A percentile compares a stretch with the other conserved stretches of the same genome.
Evolutionary conservation across 2,113 vertebrate species (phyloP).

Genomic region (Pituophis catenifer): DNA sequence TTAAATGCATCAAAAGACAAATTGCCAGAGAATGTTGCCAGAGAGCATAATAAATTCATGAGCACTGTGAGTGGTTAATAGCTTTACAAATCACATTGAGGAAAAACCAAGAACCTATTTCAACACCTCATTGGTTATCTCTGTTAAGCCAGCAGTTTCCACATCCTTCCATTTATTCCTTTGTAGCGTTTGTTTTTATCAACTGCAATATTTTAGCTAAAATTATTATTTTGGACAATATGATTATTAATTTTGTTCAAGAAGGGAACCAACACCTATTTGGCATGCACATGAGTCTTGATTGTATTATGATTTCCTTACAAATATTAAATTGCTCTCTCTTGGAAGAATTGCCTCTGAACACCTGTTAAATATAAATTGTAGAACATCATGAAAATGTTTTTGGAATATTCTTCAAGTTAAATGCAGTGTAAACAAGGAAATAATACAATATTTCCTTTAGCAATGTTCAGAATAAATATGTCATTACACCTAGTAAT

Average conservation of each 20-base stretch:
- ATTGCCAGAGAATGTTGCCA: slow-evolving; percentile 44
- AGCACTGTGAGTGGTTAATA: slow-evolving; percentile 49
- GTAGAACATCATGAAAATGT: slow-evolving; percentile 37
- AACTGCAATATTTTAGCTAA: slow-evolving; percentile 44
- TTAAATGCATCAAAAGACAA: slow-evolving; percentile 41
- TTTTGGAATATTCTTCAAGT: slow-evolving; percentile 44
- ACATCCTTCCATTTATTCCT: slow-evolving; percentile 28
- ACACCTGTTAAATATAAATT: slow-evolving; percentile 44
- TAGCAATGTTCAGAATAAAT: slow-evolving; percentile 54
- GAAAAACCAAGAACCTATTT: slow-evolving; percentile 38
- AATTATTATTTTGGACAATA: slow-evolving; percentile 6
- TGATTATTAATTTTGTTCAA: slow-evolving; percentile 30
- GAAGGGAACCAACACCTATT: slow-evolving; percentile 29
- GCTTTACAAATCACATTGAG: slow-evolving; percentile 45
- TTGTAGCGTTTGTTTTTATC: slow-evolving; percentile 16
- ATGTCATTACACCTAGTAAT: slow-evolving; percentile 29
- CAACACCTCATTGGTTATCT: slow-evolving; percentile 50
- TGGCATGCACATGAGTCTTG: slow-evolving; percentile 29
- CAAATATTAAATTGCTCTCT: slow-evolving; percentile 31
- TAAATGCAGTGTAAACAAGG: slow-evolving; percentile 50
- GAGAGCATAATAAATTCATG: slow-evolving; percentile 45
- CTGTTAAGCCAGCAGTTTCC: slow-evolving; percentile 39
- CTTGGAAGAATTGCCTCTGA: slow-evolving; percentile 52
- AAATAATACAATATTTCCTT: slow-evolving; percentile 44
- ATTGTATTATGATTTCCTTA: slow-evolving; percentile 43